A percentile compares a stretch with the other conserved stretches of the same genome.
Conservation (phyloP, 1,140 invertebrate genomes). For the Homalodisca vitripennis region DNA sequence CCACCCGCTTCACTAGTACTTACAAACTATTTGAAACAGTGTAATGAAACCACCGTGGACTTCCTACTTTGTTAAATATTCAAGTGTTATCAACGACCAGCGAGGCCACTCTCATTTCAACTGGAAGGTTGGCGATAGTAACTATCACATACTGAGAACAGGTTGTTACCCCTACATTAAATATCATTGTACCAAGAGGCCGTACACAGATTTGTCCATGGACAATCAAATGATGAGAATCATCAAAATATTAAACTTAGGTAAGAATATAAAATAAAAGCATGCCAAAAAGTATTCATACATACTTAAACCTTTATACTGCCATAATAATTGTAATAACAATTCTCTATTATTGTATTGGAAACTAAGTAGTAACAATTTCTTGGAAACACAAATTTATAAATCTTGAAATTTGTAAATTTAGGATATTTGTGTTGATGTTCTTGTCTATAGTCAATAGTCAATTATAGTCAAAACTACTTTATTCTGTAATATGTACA, state of each 20-base stretch:
- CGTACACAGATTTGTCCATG: conserved; percentile 65
- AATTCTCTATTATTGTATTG: too few species aligned
- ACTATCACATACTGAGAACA: conserved; percentile 88
- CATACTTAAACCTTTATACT: too few species aligned
- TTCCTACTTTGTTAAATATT: conserved; percentile 79
- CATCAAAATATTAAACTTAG: conserved; percentile 90
- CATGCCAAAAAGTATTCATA: too few species aligned
- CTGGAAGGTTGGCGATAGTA: conserved; percentile 74
- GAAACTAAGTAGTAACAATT: too few species aligned
- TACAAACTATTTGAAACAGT: conserved; percentile 79
- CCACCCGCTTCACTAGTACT: conserved; percentile 58
- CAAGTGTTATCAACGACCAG: conserved; percentile 75
- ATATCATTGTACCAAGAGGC: conserved; percentile 88
- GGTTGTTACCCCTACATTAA: conserved; percentile 96
- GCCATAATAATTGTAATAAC: too few species aligned
- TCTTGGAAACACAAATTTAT: too few species aligned
- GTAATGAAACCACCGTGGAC: conserved; percentile 89
- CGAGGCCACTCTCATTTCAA: conserved; percentile 88
- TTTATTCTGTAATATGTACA: too few species aligned
- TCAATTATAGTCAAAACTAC: too few species aligned
- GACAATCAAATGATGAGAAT: conserved; percentile 85
- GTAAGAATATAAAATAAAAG: too few species aligned
- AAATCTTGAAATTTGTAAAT: too few species aligned
- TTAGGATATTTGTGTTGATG: too few species aligned
- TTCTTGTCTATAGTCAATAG: too few species aligned